phyloP scores from a whole-genome alignment of 2,113 vertebrate species.

The Colistium nudipinnis region DNA sequence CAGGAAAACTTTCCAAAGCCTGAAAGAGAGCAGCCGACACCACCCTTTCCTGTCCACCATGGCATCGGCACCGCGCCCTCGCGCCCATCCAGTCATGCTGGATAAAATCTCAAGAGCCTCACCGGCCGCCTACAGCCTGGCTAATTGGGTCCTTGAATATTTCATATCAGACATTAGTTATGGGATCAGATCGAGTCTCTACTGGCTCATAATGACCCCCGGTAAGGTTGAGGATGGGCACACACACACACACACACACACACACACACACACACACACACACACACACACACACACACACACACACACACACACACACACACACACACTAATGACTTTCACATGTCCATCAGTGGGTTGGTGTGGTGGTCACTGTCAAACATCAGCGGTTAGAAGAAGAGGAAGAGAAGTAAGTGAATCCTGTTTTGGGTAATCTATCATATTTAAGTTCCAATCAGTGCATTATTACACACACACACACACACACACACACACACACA shows the following conservation, averaged over 20 bases:
- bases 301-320: too few relatives aligned
- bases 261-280: too few relatives aligned
- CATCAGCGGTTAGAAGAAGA: slow-evolving; percentile 29
- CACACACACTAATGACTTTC: slow-evolving; percentile 59
- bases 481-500: too few relatives aligned
- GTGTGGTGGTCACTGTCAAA: slow-evolving; percentile 33
- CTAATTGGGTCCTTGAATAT: slow-evolving; percentile 70
- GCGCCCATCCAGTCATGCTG: slow-evolving; percentile 18
- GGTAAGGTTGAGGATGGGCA: slow-evolving; percentile 44
- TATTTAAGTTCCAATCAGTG: slow-evolving; percentile 14
- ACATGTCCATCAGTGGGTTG: slow-evolving; percentile 57
- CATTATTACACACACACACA: too few relatives aligned
- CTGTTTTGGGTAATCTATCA: slow-evolving; percentile 10
- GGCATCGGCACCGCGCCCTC: slow-evolving; percentile 11
- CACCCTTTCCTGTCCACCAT: not conserved
- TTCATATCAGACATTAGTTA: slow-evolving; percentile 65
- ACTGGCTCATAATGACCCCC: slow-evolving; percentile 47
- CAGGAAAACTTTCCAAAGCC: not conserved
- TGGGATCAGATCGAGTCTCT: slow-evolving; percentile 48
- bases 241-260: too few relatives aligned
- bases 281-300: too few relatives aligned
- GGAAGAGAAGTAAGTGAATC: not conserved
- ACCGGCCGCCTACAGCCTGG: slow-evolving; percentile 46
- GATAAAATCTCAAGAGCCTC: slow-evolving; percentile 28
- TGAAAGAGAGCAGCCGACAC: slow-evolving; percentile 7